Base-by-base conservation (phyloP, 2,113 vertebrate species). In the Corythornis madagascariensis region DNA sequence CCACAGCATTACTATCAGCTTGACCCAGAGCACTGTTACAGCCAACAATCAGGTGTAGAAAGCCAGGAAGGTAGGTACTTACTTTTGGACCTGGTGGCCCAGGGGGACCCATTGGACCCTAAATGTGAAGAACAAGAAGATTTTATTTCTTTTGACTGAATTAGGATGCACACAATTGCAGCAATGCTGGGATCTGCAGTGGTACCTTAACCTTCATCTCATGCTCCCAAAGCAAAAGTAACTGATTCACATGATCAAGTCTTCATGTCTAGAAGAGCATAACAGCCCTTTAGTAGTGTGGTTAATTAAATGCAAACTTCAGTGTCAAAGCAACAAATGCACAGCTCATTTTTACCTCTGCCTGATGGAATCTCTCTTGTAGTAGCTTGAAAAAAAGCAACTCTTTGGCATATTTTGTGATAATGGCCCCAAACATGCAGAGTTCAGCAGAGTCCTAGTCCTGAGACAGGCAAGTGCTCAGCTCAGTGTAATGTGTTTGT, bases 11-110 rank as follows among this genome's bases (percentile, higher is more conserved):
- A 12, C n/a, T 53, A 47, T 29, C 11, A 64, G 13, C 21, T 66
- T 43, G 20, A 7, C 25, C 45, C n/a, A 71, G 15, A 69, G 35
- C 35, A 57, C 25, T 50, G 31, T 25, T 75, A 81, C 38, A 31
- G 29, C 24, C 16, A 79, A 67, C 6, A 47, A 53, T 35, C 7
- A 61, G 50, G 15, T 69, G 40, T 17, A 56, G 45, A 86, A 75
- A 81, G 33, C 53, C 8, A 83, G 13, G 40, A 89, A 57, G 7
- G 19, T 19, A 66, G 38, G 50, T 93, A 98, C 98, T 98, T 97
- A 99, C 98, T 92, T 97, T 98, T 31, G 94, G 97, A 48, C 98
- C 99, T 45, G 97, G 98, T 21, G 83, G 92, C 18, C 99, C 98
- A 4, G 97, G 97, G 24, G 61, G 97, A 76, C 98, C 98, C 56